These are phyloP conservation scores for Epinotia brunnichana DNA, from an alignment of 2,888 invertebrate species.

Conservation along the genomic window DNA sequence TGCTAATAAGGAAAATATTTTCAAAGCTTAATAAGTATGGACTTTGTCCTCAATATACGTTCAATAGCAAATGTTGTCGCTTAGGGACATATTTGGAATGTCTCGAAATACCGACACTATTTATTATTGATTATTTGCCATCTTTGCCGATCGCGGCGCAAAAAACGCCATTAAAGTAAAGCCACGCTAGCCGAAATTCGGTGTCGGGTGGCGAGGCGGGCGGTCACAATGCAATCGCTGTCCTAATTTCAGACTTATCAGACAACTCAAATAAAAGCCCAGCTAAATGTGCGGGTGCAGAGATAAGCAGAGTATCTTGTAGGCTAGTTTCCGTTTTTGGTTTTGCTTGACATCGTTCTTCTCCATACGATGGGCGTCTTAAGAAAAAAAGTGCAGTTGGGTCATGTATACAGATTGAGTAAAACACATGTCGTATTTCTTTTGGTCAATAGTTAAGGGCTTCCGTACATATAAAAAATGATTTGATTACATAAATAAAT, in stretches of 20 bases:
- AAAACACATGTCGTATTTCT: too few relatives aligned
- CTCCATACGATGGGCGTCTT: neutral
- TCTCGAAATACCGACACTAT: constrained; percentile 13
- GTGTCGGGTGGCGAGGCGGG: constrained; percentile 52
- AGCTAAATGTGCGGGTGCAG: constrained; percentile 57
- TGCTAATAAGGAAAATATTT: constrained; percentile 17
- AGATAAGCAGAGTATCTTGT: constrained; percentile 59
- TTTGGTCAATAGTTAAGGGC: too few relatives aligned
- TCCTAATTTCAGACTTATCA: constrained; percentile 75
- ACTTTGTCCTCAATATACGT: constrained; percentile 14
- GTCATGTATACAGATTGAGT: too few relatives aligned
- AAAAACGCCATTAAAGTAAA: constrained; percentile 49
- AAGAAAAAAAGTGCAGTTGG: neutral
- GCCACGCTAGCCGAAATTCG: constrained; percentile 50
- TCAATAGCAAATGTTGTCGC: neutral
- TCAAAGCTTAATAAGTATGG: neutral
- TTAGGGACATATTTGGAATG: neutral
- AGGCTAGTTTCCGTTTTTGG: constrained; percentile 48
- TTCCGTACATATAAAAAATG: too few relatives aligned
- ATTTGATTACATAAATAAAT: too few relatives aligned
- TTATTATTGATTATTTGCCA: constrained; percentile 1
- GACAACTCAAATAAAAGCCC: constrained; percentile 69
- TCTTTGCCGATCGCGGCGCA: constrained; percentile 27
- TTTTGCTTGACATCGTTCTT: constrained; percentile 28
- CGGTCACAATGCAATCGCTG: constrained; percentile 68